Evolutionary conservation across 2,113 vertebrate species (phyloP).

Genomic region (Conger conger): DNA sequence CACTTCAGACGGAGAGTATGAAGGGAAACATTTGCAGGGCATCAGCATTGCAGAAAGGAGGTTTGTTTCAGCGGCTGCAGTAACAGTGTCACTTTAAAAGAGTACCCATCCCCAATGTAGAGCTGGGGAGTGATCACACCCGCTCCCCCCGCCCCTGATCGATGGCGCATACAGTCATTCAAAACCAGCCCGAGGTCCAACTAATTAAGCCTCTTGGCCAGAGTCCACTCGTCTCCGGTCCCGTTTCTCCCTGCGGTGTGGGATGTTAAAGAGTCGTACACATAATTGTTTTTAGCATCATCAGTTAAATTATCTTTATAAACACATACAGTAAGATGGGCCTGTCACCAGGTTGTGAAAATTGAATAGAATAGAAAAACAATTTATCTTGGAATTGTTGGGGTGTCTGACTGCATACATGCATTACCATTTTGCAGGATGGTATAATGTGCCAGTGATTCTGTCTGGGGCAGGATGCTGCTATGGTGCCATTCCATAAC

Average conservation of each 20-base stretch:
- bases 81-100: conserved; percentile 24
- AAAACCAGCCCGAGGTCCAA: conserved; percentile 16
- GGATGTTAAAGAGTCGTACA: background rate
- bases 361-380: no score
- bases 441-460: background rate
- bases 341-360: background rate
- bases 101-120: conserved; percentile 43
- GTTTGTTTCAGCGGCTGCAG: background rate
- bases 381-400: background rate
- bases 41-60: conserved; percentile 14
- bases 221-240: conserved; percentile 12
- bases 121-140: conserved; percentile 28
- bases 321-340: background rate
- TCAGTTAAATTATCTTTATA: background rate
- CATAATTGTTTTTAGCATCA: background rate
- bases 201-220: conserved; percentile 26
- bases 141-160: conserved; percentile 43
- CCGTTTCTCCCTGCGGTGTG: background rate
- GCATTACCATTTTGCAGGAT: background rate
- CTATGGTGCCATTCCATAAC: background rate
- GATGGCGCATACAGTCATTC: conserved; percentile 47
- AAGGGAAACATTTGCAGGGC: background rate
- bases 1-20: background rate
- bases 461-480: background rate
- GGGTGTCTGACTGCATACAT: background rate